phyloP scores from a whole-genome alignment of 2,888 invertebrate genomes.

The Oxyscelio sp. region DNA sequence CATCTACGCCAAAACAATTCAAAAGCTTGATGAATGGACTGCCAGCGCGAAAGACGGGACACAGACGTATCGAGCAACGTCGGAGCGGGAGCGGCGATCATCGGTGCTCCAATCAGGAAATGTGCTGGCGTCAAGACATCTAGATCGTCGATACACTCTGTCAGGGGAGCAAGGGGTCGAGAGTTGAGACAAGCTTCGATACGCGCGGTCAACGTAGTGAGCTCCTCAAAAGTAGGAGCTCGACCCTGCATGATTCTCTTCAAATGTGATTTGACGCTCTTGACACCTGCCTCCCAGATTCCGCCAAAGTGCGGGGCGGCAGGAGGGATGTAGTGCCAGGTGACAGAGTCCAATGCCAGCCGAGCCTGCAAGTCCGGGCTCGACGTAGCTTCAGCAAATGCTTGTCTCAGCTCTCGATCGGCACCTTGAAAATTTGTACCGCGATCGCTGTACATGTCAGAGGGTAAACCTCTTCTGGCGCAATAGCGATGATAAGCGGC shows the following conservation, averaged over 20 bases:
- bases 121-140: too few relatives aligned
- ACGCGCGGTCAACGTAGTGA: background rate
- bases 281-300: background rate
- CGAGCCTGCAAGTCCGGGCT: background rate
- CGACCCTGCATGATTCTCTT: background rate
- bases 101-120: too few relatives aligned
- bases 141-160: too few relatives aligned
- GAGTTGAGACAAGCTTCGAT: too few relatives aligned
- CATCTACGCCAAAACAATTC: too few relatives aligned
- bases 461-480: background rate
- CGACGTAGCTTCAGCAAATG: background rate
- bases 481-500: background rate
- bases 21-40: too few relatives aligned
- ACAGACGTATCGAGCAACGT: too few relatives aligned
- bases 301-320: background rate
- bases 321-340: background rate
- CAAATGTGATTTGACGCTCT: background rate
- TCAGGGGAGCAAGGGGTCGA: too few relatives aligned
- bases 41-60: too few relatives aligned
- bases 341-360: background rate
- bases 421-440: constrained; percentile 6
- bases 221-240: background rate
- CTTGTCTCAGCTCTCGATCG: background rate
- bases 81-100: too few relatives aligned
- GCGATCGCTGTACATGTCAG: background rate